Evolutionary conservation across 92 coral and sea anemone genomes (phyloP).

Genomic region (Parazoanthus swiftii): DNA sequence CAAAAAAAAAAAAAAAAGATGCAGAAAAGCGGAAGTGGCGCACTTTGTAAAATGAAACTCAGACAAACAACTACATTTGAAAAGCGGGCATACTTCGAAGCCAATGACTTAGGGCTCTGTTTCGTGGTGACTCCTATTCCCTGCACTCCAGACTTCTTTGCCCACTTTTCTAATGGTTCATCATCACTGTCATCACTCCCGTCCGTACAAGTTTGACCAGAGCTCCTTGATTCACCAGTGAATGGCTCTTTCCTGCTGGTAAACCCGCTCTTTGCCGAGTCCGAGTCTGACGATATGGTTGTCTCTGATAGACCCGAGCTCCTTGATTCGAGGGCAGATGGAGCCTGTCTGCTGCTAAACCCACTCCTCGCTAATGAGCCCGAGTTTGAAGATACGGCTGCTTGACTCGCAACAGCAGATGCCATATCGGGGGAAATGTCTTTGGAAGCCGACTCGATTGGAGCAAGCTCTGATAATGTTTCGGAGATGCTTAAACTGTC

Average conservation of each 20-base stretch:
- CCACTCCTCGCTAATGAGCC: neutral
- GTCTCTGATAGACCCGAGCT: neutral
- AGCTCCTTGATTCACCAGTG: neutral
- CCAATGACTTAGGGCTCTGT: neutral
- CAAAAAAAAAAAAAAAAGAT: neutral
- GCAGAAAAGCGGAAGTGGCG: neutral
- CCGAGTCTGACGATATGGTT: neutral
- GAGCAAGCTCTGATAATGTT: neutral
- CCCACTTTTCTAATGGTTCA: constrained; percentile 29
- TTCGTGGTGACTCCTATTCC: neutral
- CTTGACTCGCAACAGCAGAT: constrained; percentile 17
- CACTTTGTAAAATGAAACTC: neutral
- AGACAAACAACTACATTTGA: neutral
- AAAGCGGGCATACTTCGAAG: neutral
- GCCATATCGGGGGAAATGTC: constrained; percentile 18
- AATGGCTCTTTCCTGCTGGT: neutral
- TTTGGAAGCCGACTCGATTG: neutral
- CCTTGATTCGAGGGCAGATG: too few relatives aligned
- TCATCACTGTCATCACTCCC: constrained; percentile 12
- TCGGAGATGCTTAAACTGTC: constrained; percentile 29
- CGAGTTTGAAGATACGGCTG: neutral
- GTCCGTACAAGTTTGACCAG: neutral
- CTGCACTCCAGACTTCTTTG: neutral
- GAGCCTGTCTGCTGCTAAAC: neutral
- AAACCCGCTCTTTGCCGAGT: neutral